phyloP scores from a whole-genome alignment of 2,888 invertebrate genomes.

The Baccha elongata region DNA sequence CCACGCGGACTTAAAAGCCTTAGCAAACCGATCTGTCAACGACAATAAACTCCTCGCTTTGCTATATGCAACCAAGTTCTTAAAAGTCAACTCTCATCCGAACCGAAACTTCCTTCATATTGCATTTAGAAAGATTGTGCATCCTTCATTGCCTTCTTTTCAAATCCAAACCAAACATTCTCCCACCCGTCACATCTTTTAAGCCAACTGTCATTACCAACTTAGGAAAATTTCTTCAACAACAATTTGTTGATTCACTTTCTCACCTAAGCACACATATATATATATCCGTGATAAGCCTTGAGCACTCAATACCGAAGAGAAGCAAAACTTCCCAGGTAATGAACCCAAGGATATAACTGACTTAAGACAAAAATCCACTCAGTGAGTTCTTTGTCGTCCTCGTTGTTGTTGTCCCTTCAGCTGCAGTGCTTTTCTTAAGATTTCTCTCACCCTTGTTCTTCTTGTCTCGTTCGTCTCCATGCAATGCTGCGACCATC shows the following conservation, averaged over 20 bases:
- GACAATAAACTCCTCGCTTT: slow-evolving; percentile 1
- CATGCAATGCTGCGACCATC: slow-evolving; percentile 10
- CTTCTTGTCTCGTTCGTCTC: neutral
- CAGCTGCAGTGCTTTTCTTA: slow-evolving; percentile 37
- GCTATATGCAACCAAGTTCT: neutral
- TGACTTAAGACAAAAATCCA: slow-evolving; percentile 74
- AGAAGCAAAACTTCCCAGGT: slow-evolving; percentile 63
- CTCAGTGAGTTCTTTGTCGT: slow-evolving; percentile 44
- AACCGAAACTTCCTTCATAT: neutral
- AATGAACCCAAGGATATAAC: slow-evolving; percentile 73
- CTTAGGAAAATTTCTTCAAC: slow-evolving; percentile 56
- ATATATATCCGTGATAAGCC: slow-evolving; percentile 21
- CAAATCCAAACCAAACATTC: slow-evolving; percentile 18
- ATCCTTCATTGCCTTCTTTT: neutral
- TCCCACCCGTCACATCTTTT: slow-evolving; percentile 45
- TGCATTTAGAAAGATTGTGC: slow-evolving; percentile 8
- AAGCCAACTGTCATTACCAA: slow-evolving; percentile 68
- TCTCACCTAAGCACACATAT: slow-evolving; percentile 16
- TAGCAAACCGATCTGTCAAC: slow-evolving; percentile 25
- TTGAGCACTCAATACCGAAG: slow-evolving; percentile 46
- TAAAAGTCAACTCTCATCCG: neutral
- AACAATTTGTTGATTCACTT: slow-evolving; percentile 73
- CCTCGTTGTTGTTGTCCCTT: slow-evolving; percentile 15
- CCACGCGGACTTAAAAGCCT: neutral
- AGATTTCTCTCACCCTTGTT: slow-evolving; percentile 25